phyloP scores from a whole-genome alignment of 2,888 invertebrate species.

The Melanostoma scalare region DNA sequence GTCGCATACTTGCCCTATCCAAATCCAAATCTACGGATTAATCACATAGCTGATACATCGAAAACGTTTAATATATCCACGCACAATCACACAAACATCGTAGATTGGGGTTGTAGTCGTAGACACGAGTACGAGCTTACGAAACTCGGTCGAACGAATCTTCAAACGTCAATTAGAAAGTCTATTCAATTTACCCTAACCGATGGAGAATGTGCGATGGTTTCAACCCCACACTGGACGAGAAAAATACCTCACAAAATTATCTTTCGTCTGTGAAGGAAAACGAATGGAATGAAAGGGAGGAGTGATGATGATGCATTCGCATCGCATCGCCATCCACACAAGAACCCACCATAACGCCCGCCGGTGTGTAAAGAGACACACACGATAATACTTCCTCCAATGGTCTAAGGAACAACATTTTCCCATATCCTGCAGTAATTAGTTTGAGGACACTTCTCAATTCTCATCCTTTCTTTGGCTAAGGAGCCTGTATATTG shows the following conservation, averaged over 20 bases:
- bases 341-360: slow-evolving; percentile 7
- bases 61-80: too few species aligned
- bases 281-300: too few species aligned
- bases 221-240: background rate
- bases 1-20: too few species aligned
- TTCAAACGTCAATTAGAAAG: slow-evolving; percentile 36
- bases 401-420: slow-evolving; percentile 22
- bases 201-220: background rate
- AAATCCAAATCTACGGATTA: too few species aligned
- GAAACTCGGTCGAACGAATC: slow-evolving; percentile 31
- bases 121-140: slow-evolving; percentile 20
- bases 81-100: background rate
- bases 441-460: slow-evolving; percentile 52
- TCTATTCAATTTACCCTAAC: slow-evolving; percentile 10
- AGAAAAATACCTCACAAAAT: slow-evolving; percentile 11
- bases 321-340: background rate
- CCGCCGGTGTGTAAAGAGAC: background rate
- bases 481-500: background rate
- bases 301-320: slow-evolving; percentile 14
- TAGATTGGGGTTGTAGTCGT: slow-evolving; percentile 3
- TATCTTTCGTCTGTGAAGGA: background rate
- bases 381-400: slow-evolving; percentile 2
- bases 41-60: too few species aligned
- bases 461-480: background rate
- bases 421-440: slow-evolving; percentile 45